These are phyloP conservation scores for Peucedramus taeniatus DNA, from an alignment of 2,113 vertebrate genomes.

Conservation along the genomic window DNA sequence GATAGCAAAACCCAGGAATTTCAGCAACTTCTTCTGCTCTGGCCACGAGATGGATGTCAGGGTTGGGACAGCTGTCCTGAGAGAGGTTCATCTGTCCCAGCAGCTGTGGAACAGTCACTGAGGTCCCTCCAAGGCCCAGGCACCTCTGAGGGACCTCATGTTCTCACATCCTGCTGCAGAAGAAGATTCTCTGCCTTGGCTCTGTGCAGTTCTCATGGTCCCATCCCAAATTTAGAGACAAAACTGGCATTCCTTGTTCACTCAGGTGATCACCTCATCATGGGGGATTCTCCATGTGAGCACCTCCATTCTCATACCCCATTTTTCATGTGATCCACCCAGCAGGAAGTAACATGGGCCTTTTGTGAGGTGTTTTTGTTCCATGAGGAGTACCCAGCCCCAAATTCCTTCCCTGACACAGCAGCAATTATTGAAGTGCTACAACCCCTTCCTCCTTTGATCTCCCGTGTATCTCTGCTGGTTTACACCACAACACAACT, in stretches of 20 bases:
- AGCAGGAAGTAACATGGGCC: neutral
- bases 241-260: neutral
- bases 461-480: accelerated
- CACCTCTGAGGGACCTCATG: neutral
- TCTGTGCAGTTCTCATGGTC: neutral
- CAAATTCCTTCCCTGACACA: neutral
- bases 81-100: neutral
- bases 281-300: neutral
- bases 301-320: neutral
- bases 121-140: neutral
- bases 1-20: neutral
- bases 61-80: neutral
- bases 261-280: accelerated
- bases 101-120: neutral
- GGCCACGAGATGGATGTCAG: neutral
- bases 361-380: neutral
- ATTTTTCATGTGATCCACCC: neutral
- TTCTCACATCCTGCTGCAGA: neutral
- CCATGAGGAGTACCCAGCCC: neutral
- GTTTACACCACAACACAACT: accelerated
- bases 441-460: neutral
- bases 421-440: neutral
- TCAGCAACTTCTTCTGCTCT: neutral
- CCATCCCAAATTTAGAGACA: neutral
- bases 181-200: neutral